Conservation (phyloP, 2,888 invertebrate genomes). For the Steromphala cineraria region DNA sequence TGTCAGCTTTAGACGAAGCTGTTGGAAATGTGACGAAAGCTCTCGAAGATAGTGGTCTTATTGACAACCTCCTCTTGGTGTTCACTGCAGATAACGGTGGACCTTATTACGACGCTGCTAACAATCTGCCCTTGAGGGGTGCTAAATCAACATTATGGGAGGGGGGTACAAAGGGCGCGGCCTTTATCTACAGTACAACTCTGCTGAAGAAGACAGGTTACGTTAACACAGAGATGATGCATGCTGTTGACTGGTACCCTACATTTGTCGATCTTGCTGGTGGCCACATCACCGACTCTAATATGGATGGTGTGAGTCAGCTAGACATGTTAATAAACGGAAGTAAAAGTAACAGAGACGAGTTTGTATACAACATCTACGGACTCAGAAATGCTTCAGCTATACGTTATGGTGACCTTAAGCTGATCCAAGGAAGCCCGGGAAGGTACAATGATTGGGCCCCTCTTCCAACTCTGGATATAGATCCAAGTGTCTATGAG, state of each 20-base stretch:
- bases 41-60: conserved; percentile 81
- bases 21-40: conserved; percentile 85
- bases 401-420: neutral
- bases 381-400: conserved; percentile 46
- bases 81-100: conserved; percentile 85
- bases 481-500: neutral
- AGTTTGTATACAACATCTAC: conserved; percentile 60
- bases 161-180: conserved; percentile 79
- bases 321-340: conserved; percentile 45
- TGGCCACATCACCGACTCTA: conserved; percentile 42
- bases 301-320: conserved; percentile 57
- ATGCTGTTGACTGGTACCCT: conserved; percentile 77
- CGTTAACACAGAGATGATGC: conserved; percentile 70
- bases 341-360: conserved; percentile 44
- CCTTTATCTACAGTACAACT: conserved; percentile 69
- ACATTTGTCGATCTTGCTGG: conserved; percentile 75
- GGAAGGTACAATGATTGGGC: neutral
- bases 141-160: conserved; percentile 90
- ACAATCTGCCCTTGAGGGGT: conserved; percentile 76
- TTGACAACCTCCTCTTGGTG: conserved; percentile 87
- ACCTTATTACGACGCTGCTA: conserved; percentile 69
- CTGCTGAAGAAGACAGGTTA: conserved; percentile 56
- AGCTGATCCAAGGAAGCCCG: neutral
- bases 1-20: conserved; percentile 88
- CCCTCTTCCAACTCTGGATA: neutral